Conservation (phyloP, 2,113 vertebrate genomes). For the Tachycineta bicolor region DNA sequence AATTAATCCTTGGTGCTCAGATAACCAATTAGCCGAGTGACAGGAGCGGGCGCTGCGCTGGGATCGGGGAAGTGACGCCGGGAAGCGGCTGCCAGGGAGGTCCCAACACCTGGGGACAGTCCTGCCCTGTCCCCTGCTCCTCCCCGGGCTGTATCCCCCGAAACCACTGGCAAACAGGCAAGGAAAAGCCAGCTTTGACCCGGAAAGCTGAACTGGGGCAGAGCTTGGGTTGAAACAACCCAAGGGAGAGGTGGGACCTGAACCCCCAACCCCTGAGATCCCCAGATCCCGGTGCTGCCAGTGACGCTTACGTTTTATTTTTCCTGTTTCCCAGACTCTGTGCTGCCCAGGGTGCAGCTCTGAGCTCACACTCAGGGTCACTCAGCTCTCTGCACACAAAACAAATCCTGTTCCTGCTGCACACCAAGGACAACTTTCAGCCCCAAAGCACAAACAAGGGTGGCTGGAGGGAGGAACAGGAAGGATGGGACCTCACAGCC, state of each 20-base stretch:
- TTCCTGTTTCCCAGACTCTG: fast-evolving
- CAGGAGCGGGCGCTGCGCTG: fast-evolving
- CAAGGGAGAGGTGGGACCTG: not conserved
- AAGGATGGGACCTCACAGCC: not conserved
- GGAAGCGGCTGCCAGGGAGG: not conserved
- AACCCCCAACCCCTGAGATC: not conserved
- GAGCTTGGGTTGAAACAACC: not conserved
- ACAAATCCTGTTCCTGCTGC: too few relatives aligned
- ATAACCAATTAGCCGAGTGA: not conserved
- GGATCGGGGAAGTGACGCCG: fast-evolving
- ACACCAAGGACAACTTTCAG: not conserved
- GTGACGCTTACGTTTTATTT: not conserved
- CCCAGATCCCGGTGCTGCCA: fast-evolving
- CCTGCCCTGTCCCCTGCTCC: fast-evolving
- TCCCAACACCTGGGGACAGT: not conserved
- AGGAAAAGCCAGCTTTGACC: not conserved
- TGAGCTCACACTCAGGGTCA: not conserved
- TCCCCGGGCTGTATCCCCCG: not conserved
- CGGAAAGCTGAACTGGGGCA: not conserved
- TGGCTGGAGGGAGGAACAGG: not conserved
- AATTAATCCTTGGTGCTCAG: not conserved
- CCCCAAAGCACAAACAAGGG: not conserved
- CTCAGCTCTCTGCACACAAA: too few relatives aligned
- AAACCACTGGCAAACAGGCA: fast-evolving
- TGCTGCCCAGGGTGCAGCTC: not conserved